phyloP scores from a whole-genome alignment of 2,113 vertebrate genomes.

The Burhinus oedicnemus region DNA sequence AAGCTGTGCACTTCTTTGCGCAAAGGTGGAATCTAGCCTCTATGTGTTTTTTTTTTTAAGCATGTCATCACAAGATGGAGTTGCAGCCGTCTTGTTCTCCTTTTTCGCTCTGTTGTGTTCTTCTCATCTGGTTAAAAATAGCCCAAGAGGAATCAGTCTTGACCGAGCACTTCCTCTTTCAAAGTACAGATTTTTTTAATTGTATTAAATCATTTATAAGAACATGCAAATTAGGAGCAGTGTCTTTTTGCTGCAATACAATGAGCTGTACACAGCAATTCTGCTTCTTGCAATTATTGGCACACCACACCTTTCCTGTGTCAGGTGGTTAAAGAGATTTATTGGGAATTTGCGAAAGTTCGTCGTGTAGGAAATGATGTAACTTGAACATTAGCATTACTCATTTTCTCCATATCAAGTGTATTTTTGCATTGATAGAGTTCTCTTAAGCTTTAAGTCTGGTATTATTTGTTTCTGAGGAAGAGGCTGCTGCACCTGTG shows the following conservation, averaged over 20 bases:
- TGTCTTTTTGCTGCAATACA: background rate
- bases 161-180: slow-evolving; percentile 62
- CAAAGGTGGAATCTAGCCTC: background rate
- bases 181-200: background rate
- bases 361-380: background rate
- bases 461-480: background rate
- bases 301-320: background rate
- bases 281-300: background rate
- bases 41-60: background rate
- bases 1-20: background rate
- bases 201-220: background rate
- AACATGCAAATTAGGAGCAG: background rate
- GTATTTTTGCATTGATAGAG: background rate
- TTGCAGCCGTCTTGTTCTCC: slow-evolving; percentile 50
- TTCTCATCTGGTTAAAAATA: slow-evolving; percentile 68
- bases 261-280: background rate
- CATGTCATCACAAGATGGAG: background rate
- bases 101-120: slow-evolving; percentile 30
- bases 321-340: background rate
- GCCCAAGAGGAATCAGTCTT: slow-evolving; percentile 54
- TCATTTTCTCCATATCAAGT: background rate
- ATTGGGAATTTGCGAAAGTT: background rate
- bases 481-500: background rate
- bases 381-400: background rate
- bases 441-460: background rate